phyloP scores from a whole-genome alignment of 2,888 invertebrate genomes.

The Acanthococcus lagerstroemiae region DNA sequence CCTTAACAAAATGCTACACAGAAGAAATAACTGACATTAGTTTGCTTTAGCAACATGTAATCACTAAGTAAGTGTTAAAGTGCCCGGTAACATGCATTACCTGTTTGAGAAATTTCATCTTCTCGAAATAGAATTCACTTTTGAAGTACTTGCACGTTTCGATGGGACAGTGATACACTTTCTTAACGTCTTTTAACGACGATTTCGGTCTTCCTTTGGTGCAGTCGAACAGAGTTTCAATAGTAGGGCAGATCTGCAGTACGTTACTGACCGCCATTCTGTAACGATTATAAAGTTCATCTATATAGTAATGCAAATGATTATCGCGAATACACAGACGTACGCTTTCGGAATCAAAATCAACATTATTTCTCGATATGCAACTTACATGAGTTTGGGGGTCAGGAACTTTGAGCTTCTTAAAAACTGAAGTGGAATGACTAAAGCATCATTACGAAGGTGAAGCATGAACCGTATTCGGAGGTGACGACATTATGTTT shows the following conservation, averaged over 20 bases:
- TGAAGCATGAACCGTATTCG: no score
- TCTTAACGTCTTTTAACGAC: slow-evolving; percentile 10
- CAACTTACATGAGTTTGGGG: no score
- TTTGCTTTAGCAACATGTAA: neutral
- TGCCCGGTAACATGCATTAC: neutral
- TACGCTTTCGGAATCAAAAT: no score
- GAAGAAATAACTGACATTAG: neutral
- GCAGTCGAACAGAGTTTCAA: neutral
- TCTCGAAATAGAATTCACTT: slow-evolving; percentile 4
- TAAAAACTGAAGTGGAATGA: no score
- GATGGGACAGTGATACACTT: slow-evolving; percentile 22
- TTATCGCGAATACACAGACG: no score
- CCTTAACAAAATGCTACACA: slow-evolving; percentile 32
- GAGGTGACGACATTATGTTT: no score
- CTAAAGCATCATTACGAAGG: no score
- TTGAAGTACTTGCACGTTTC: slow-evolving; percentile 17
- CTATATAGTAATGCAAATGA: no score
- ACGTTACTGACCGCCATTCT: slow-evolving; percentile 2
- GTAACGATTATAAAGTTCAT: no score
- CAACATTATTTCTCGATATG: no score
- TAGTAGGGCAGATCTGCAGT: neutral
- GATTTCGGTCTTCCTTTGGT: slow-evolving; percentile 15
- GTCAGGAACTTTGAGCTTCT: no score
- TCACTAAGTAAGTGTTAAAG: neutral
- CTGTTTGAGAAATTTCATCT: slow-evolving; percentile 15